phyloP scores from a whole-genome alignment of 2,888 invertebrate genomes.

The Agriopis marginaria region DNA sequence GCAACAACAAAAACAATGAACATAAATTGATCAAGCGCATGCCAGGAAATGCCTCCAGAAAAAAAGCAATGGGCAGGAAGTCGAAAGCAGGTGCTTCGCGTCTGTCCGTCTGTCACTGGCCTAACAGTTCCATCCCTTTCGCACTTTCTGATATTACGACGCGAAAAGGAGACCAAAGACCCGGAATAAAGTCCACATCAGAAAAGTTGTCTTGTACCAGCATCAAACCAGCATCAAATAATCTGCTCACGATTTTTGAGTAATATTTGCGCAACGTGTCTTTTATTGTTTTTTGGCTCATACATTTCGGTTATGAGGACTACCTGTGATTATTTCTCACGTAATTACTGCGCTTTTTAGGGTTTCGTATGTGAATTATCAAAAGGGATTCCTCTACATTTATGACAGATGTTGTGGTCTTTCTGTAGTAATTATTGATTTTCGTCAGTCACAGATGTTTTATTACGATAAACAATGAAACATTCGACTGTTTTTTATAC shows the following conservation, averaged over 20 bases:
- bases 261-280: constrained; percentile 18
- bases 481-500: too few species aligned
- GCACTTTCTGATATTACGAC: background rate
- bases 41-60: constrained; percentile 67
- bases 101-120: constrained; percentile 56
- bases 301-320: constrained; percentile 19
- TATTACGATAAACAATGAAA: too few species aligned
- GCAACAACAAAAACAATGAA: constrained; percentile 31
- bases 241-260: constrained; percentile 14
- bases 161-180: background rate
- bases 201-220: constrained; percentile 27
- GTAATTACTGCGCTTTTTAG: constrained; percentile 27
- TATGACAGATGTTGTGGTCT: background rate
- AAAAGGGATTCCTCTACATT: background rate
- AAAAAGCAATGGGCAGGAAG: constrained; percentile 67
- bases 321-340: constrained; percentile 30
- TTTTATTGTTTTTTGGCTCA: constrained; percentile 10
- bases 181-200: background rate
- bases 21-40: constrained; percentile 49
- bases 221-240: constrained; percentile 9
- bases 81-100: constrained; percentile 68
- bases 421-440: background rate
- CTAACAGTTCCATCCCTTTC: constrained; percentile 18
- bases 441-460: too few species aligned
- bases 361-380: constrained; percentile 7